Percentiles rank a stretch among this genome's conserved stretches.
Evolutionary conservation across 2,113 vertebrate genomes (phyloP).

Genomic region (Antigone vipio): DNA sequence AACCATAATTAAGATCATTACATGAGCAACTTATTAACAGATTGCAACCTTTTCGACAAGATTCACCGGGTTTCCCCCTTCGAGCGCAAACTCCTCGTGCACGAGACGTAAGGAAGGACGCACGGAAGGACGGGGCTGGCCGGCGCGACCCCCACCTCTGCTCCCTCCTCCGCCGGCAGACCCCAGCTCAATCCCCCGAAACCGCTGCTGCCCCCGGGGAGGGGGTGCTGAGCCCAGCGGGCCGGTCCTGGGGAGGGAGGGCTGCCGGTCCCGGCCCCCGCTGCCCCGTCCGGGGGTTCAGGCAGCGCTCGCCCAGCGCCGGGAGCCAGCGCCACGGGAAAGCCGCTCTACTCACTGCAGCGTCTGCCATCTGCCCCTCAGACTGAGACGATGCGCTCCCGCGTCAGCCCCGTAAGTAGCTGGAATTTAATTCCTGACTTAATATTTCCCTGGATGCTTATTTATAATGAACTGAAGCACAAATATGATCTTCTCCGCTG

Average conservation of each 20-base stretch:
- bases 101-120: background rate
- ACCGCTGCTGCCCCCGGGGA: no score
- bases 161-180: background rate
- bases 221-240: background rate
- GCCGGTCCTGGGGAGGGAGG: background rate
- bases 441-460: background rate
- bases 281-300: background rate
- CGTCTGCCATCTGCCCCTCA: background rate
- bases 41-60: background rate
- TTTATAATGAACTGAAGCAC: background rate
- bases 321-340: background rate
- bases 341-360: background rate
- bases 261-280: rapidly evolving
- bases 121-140: background rate
- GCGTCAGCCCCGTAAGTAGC: background rate
- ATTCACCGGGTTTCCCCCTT: background rate
- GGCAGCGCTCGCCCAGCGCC: background rate
- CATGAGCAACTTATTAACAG: slow-evolving; percentile 30
- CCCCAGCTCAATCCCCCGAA: rapidly evolving
- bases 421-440: background rate
- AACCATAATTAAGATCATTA: slow-evolving; percentile 4
- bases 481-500: background rate
- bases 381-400: background rate
- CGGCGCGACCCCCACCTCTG: background rate
- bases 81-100: rapidly evolving